Conservation (phyloP, 2,113 vertebrate genomes). For the Oceanites oceanicus region DNA sequence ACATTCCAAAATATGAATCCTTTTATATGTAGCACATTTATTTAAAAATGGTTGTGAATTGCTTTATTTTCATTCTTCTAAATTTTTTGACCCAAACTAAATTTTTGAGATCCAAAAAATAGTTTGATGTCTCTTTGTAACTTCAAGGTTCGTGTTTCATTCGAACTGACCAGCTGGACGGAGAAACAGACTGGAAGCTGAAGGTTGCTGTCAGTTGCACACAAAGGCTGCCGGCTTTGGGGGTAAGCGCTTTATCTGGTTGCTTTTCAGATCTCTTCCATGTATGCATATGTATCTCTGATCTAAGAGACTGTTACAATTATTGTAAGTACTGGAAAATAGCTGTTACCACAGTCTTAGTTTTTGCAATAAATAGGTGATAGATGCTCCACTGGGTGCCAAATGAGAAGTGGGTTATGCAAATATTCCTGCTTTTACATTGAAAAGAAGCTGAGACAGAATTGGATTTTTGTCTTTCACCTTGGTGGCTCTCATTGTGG, state of each 20-base stretch:
- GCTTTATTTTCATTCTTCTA: neutral
- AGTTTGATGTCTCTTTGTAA: neutral
- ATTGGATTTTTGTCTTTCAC: neutral
- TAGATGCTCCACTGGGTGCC: neutral
- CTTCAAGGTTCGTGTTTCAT: constrained; percentile 91
- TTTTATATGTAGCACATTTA: neutral
- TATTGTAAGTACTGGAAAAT: neutral
- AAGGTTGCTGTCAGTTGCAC: constrained; percentile 94
- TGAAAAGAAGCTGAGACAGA: neutral
- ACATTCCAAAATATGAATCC: neutral
- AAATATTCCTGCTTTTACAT: neutral
- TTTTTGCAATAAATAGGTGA: neutral
- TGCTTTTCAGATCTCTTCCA: neutral
- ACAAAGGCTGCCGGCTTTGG: constrained; percentile 89
- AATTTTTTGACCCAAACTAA: neutral
- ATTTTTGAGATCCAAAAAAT: neutral
- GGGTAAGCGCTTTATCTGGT: constrained; percentile 74
- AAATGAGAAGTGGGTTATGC: neutral
- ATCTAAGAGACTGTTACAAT: neutral
- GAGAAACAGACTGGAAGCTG: constrained; percentile 98
- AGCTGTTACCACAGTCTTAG: neutral
- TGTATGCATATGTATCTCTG: neutral
- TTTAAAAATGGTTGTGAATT: neutral
- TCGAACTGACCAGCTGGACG: constrained; percentile 95
- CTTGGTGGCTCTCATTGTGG: neutral